Percentiles rank a stretch among this genome's conserved stretches.
phyloP scores from a whole-genome alignment of 2,113 vertebrate genomes.

The Alces alces region DNA sequence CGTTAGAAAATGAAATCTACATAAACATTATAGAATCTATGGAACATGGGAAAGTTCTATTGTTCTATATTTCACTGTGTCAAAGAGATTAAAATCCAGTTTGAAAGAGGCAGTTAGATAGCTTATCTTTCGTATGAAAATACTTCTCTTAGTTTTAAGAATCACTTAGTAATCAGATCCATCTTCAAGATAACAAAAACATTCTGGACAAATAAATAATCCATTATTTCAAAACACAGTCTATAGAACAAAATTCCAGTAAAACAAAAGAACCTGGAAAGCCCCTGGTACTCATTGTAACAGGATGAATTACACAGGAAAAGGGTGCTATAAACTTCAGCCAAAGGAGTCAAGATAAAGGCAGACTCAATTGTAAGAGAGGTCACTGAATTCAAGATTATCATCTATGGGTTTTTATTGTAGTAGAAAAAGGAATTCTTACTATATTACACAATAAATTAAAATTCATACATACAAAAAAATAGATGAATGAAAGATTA shows the following conservation, averaged over 20 bases:
- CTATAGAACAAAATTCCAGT: conserved; percentile 40
- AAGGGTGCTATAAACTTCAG: not conserved
- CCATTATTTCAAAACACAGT: conserved; percentile 25
- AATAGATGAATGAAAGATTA: not conserved
- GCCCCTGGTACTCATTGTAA: conserved; percentile 19
- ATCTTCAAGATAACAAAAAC: conserved; percentile 33
- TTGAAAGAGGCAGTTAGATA: not conserved
- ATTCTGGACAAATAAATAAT: conserved; percentile 39
- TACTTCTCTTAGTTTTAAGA: conserved; percentile 2
- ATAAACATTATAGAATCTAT: not conserved
- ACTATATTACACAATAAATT: not conserved
- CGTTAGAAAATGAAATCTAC: conserved; percentile 11
- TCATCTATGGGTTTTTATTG: not conserved
- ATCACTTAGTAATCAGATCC: conserved; percentile 25
- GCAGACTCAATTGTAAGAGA: not conserved
- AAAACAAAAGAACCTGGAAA: conserved; percentile 59
- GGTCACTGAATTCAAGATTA: not conserved
- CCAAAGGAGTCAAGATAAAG: conserved; percentile 6
- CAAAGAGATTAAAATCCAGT: conserved; percentile 18
- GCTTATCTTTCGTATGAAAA: conserved; percentile 20
- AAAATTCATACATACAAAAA: not conserved
- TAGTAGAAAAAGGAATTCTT: not conserved
- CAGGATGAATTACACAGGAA: conserved; percentile 39
- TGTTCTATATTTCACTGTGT: not conserved
- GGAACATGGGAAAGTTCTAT: not conserved